Base-by-base conservation (phyloP, 1,140 invertebrate genomes). In the Pseudomyrmex flavicornis region DNA sequence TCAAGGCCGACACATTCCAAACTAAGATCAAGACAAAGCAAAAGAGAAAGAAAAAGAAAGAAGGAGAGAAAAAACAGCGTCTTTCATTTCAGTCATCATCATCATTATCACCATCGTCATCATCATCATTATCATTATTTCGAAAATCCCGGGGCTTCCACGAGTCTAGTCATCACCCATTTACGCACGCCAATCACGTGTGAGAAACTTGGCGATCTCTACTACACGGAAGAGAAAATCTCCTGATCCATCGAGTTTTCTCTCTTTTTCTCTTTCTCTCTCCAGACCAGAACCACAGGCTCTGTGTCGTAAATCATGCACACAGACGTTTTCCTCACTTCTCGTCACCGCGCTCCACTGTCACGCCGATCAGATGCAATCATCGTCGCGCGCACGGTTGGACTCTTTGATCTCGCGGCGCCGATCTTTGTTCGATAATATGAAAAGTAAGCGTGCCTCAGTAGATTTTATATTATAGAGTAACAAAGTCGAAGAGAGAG, bases 1-100 rank as follows among this genome's bases (percentile, higher is more conserved):
- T 89, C 86, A 89, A 88, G 88, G 88, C 62, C 88, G 76, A 7
- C 66, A 58, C 62, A 17, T 76, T 82, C 44, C 59, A 74, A 73
- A 82, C 35, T 13, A 13, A 58, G 22, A 44, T 5, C 4, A 2
- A 3, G 12, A 65, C 2, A 46, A 35, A 65, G 13, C 4, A 22
- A 48, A 17, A 46, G 17, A 22, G 35, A 48, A 26, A 10, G 35
- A 63, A 8, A 17, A 22, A 50, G n/a, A 50, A 9, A 46, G 52
- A 56, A 10, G 13, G 9, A 26, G 5, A 9, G 15, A 10, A 17
- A 13, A 59, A 50, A 62, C n/a, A 26, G 44, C 13, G 22, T 52
- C 76, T 82, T 74, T 10, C 68, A 58, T 69, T 80, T 63, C 15
- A 82, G 82, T 77, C 58, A 48, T 85, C 50, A 48, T 85, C 50